These are phyloP conservation scores for Serripes groenlandicus DNA, from an alignment of 2,888 invertebrate species.

Conservation along the genomic window DNA sequence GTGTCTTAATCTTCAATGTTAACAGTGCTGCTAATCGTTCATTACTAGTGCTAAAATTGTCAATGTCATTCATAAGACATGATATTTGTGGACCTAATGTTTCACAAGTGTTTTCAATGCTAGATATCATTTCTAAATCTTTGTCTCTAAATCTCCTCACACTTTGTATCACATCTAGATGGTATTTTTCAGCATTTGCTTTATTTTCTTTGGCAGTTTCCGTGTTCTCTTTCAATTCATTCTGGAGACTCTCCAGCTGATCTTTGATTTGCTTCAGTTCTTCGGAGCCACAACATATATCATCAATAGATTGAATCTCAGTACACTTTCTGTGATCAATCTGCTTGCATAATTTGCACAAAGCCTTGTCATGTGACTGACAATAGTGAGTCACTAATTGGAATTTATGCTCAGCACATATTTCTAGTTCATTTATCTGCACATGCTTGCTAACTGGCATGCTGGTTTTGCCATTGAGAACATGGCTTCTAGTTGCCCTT, in stretches of 20 bases:
- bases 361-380: background rate
- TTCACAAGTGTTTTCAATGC: background rate
- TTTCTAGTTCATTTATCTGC: background rate
- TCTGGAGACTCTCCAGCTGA: background rate
- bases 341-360: background rate
- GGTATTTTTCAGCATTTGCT: background rate
- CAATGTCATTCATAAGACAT: too few species aligned
- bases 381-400: background rate
- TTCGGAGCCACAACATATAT: background rate
- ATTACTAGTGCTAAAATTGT: too few species aligned
- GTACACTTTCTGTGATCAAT: background rate
- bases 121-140: background rate
- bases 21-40: background rate
- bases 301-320: background rate
- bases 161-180: background rate
- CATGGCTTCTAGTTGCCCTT: background rate
- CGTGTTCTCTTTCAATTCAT: background rate
- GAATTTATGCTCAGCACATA: background rate
- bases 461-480: background rate
- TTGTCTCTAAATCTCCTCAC: background rate
- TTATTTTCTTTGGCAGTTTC: background rate
- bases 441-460: background rate
- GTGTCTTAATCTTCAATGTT: background rate
- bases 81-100: background rate
- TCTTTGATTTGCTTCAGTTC: background rate